Conservation (phyloP, 2,888 invertebrate species). For the Philereme transversata region DNA sequence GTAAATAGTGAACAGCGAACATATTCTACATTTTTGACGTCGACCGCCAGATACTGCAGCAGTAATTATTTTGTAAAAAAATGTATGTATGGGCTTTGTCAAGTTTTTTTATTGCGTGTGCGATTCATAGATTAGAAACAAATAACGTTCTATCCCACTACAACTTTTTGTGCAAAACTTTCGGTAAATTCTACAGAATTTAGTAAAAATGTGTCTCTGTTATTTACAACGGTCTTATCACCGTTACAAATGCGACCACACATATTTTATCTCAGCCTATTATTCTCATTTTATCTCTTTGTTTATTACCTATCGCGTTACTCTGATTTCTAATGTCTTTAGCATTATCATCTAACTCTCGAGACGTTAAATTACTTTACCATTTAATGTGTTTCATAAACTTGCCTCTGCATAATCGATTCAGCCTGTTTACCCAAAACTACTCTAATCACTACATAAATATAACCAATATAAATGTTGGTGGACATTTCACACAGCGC, state of each 20-base stretch:
- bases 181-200: constrained; percentile 14
- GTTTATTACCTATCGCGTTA: constrained; percentile 38
- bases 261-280: constrained; percentile 36
- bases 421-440: no score
- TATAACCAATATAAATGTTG: no score
- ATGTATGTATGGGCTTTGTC: not conserved
- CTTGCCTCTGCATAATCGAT: not conserved
- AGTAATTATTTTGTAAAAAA: not conserved
- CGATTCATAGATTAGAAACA: not conserved
- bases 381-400: not conserved
- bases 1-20: no score
- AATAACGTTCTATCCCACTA: not conserved
- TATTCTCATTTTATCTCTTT: constrained; percentile 38
- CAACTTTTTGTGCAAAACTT: not conserved
- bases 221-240: constrained; percentile 33
- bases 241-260: constrained; percentile 37
- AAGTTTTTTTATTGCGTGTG: constrained; percentile 6
- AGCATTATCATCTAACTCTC: constrained; percentile 20
- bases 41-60: no score
- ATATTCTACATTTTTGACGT: no score
- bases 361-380: not conserved
- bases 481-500: no score
- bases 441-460: no score
- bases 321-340: constrained; percentile 33
- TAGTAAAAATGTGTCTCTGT: constrained; percentile 25